Percentiles rank a stretch among this genome's conserved stretches.
Conservation (phyloP, 2,888 invertebrate species). For the Sympetrum striolatum region DNA sequence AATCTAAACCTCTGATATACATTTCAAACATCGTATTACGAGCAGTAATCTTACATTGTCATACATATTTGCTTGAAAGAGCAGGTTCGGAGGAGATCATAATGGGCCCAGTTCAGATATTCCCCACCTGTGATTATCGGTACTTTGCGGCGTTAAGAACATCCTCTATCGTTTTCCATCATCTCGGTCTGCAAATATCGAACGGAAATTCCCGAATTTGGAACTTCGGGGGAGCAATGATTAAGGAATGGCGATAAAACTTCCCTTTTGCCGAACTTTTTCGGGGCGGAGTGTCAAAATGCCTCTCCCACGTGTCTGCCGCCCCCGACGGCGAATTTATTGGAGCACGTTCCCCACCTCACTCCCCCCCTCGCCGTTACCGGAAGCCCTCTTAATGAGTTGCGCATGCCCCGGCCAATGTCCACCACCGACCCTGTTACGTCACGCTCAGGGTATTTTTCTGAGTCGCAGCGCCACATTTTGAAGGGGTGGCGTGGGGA, state of each 20-base stretch:
- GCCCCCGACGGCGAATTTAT: background rate
- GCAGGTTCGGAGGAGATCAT: too few species aligned
- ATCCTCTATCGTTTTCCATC: too few species aligned
- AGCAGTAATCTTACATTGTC: too few species aligned
- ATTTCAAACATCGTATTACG: too few species aligned
- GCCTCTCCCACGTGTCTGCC: background rate
- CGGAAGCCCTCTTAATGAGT: conserved; percentile 38
- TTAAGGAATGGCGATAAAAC: background rate
- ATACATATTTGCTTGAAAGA: too few species aligned
- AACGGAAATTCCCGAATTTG: background rate
- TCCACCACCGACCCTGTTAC: background rate
- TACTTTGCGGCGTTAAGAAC: too few species aligned
- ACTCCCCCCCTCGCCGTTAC: background rate
- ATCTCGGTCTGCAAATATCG: background rate
- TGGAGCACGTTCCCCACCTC: background rate
- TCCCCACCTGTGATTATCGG: too few species aligned
- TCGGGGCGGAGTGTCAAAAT: background rate
- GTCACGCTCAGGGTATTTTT: background rate
- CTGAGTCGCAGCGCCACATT: background rate
- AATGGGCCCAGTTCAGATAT: too few species aligned
- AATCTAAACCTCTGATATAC: too few species aligned
- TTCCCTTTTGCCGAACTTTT: background rate
- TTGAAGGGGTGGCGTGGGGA: background rate
- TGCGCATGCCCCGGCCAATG: conserved; percentile 18
- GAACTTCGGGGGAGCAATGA: background rate